phyloP scores from a whole-genome alignment of 2,113 vertebrate species.

The Hipposideros armiger region DNA sequence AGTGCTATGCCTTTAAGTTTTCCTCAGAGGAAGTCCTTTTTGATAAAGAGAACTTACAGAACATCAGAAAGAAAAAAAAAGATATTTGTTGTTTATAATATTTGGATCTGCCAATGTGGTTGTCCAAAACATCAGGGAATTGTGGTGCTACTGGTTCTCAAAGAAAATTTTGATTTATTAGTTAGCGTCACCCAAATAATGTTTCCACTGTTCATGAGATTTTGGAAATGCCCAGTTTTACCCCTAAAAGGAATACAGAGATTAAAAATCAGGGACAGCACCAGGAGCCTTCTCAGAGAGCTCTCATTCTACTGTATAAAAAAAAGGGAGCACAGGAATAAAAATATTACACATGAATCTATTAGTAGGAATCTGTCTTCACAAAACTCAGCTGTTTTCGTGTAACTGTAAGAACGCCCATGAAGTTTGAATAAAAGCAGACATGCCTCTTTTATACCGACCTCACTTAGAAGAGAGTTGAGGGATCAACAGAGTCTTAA shows the following conservation, averaged over 20 bases:
- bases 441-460: background rate
- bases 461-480: slow-evolving; percentile 10
- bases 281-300: background rate
- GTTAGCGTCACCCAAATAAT: accelerated
- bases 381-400: background rate
- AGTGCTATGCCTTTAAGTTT: background rate
- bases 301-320: background rate
- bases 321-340: background rate
- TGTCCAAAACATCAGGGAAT: background rate
- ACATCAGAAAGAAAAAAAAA: slow-evolving; percentile 22
- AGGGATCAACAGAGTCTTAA: background rate
- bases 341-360: slow-evolving; percentile 3
- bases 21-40: slow-evolving; percentile 20
- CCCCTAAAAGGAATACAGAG: background rate
- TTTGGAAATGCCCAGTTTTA: slow-evolving; percentile 22
- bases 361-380: background rate
- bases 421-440: slow-evolving; percentile 16
- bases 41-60: slow-evolving; percentile 31
- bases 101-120: background rate
- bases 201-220: background rate
- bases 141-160: background rate
- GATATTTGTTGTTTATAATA: slow-evolving; percentile 38
- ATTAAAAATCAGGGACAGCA: background rate
- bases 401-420: background rate
- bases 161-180: background rate